Base-by-base conservation (phyloP, 2,888 invertebrate species). In the Chrysolina americana region DNA sequence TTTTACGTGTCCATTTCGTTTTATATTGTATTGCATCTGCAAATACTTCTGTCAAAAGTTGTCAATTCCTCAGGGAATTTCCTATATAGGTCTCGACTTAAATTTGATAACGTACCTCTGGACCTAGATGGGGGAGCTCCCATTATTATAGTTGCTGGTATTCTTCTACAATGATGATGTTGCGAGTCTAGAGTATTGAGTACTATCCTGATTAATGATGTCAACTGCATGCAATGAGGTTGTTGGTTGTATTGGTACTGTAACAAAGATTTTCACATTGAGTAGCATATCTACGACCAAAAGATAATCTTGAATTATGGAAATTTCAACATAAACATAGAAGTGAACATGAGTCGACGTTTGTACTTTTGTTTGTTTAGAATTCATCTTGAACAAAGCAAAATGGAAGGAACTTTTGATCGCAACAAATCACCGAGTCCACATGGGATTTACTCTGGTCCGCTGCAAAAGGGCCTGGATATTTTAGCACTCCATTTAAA, bases 111-210 rank as follows among this genome's bases (percentile, higher is more conserved):
- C 68, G 47, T 83, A 93, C 94, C 94, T 89, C 93, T 89, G 0
- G 93, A 92, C 78, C 93, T 88, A 19, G 91, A 90, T 4, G 92
- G 90, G 62, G 93, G 92, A 71, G 92, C 93, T 86, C 94, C 93
- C 89, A 95, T 91, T 63, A 95, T 91, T 80, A 96, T 93, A 3
- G 93, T 92, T 10, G 95, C 94, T 63, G 96, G 95, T 76, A 96
- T 93, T 80, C 95, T 91, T 85, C 94, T 93, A 88, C 98, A 98
- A 76, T 94, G 94, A 88, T 98, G 98, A 86, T 96, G 94, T 87
- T 97, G 97, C 8, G 94, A 93, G 86, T 97, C 96, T 78, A 99
- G 89, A 0, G 98, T 97, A 88, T 97, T 97, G 74, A 99, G 90
- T 17, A 98, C 95, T 81, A 98, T 95, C 80, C 94, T 92, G 69